Base-by-base conservation (phyloP, 1,140 invertebrate genomes). In the Oncopodura yosiiana region DNA sequence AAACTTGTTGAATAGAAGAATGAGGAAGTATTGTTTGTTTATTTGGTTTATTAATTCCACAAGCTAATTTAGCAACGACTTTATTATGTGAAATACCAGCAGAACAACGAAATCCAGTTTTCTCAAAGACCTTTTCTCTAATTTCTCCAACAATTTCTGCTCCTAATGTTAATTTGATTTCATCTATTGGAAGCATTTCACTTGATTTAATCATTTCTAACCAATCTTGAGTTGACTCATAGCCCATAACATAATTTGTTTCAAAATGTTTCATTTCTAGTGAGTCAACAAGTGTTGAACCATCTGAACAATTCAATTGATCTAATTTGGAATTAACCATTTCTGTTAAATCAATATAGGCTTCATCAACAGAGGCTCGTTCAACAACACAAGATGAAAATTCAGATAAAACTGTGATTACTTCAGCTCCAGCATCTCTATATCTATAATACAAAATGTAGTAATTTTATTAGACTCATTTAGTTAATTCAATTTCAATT, bases 71-170 rank as follows among this genome's bases (percentile, higher is more conserved):
- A 1, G 91, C 86, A 55, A 98, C 71, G 67, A 84, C 79, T 77
- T 98, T 98, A 70, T 96, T 97, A 66, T 91, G 86, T 4, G 89
- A 84, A 60, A 98, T 89, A 21, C 94, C 94, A 52, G 93, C 94
- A 12, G 94, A 97, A 74, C 94, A 98, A 66, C 76, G 78, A 67
- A 88, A 98, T 27, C 86, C 81, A n/a, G 92, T 95, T 67, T 83
- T 77, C 58, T 79, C 68, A 67, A 77, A 84, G 37, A 97, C 83
- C 23, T 82, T 82, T 46, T 75, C 73, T 67, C 92, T 76, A 60
- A 97, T 87, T 73, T 92, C 80, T 68, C 91, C 88, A 2, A 87
- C 82, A 64, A 96, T 81, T 11, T 79, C 64, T 19, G 87, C 89
- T 42, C 84, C 92, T 37, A 87, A 67, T 3, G 85, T 75, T 11